Evolutionary conservation across 2,113 vertebrate species (phyloP).

Genomic region (Odontesthes bonariensis): DNA sequence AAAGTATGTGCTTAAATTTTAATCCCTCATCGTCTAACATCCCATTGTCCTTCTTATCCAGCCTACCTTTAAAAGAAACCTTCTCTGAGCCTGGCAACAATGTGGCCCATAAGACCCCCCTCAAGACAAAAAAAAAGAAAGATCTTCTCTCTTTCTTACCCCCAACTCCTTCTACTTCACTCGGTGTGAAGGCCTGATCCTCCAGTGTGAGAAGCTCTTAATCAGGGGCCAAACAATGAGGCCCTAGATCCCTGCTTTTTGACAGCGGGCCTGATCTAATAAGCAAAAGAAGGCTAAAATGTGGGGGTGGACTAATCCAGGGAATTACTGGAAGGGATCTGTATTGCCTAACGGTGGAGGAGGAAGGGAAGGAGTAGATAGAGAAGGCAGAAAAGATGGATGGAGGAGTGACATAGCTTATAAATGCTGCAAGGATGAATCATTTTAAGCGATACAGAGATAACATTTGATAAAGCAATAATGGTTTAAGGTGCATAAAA

Average conservation of each 20-base stretch:
- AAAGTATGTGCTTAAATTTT: slow-evolving; percentile 67
- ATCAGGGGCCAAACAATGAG: slow-evolving; percentile 83
- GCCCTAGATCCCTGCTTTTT: slow-evolving; percentile 71
- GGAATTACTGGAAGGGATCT: slow-evolving; percentile 79
- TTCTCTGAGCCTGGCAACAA: slow-evolving; percentile 73
- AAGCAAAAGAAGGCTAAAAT: slow-evolving; percentile 53
- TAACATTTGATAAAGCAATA: background rate
- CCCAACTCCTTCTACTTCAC: slow-evolving; percentile 54
- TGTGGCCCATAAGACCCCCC: slow-evolving; percentile 70
- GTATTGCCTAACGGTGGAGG: slow-evolving; percentile 30
- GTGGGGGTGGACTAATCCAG: slow-evolving; percentile 66
- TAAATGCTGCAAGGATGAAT: background rate
- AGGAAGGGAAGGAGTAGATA: slow-evolving; percentile 12
- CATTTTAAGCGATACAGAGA: background rate
- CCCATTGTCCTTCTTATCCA: slow-evolving; percentile 76
- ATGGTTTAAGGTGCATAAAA: background rate
- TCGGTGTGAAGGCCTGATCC: slow-evolving; percentile 67
- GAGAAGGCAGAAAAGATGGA: slow-evolving; percentile 4
- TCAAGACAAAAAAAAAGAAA: slow-evolving; percentile 61
- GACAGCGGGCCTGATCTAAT: slow-evolving; percentile 80
- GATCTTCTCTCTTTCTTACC: slow-evolving; percentile 62
- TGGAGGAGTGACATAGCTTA: background rate
- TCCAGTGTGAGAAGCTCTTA: slow-evolving; percentile 82
- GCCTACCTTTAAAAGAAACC: slow-evolving; percentile 69
- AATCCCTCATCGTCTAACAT: slow-evolving; percentile 78